phyloP scores from a whole-genome alignment of 2,113 vertebrate genomes.

The Eidolon helvum region DNA sequence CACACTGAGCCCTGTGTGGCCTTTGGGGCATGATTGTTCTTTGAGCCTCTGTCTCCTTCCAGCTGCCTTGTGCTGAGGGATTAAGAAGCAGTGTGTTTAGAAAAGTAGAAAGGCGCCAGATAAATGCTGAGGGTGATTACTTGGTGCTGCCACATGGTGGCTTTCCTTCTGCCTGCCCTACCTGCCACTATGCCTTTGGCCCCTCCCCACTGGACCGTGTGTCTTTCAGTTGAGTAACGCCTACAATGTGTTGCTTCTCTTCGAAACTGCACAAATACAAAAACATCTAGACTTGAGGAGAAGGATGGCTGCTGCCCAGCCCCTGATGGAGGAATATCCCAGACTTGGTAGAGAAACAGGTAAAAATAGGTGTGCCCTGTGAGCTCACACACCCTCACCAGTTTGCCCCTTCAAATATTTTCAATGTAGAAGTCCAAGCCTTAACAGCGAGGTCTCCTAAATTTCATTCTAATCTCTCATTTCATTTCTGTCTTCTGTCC shows the following conservation, averaged over 20 bases:
- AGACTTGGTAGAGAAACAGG: not conserved
- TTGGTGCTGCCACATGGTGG: not conserved
- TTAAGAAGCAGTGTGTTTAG: constrained; percentile 48
- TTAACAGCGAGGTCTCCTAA: not conserved
- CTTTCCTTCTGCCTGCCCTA: not conserved
- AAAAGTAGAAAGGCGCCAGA: not conserved
- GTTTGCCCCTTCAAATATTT: not conserved
- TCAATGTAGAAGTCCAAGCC: not conserved
- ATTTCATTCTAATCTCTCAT: not conserved
- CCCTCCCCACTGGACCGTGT: not conserved
- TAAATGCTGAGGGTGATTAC: not conserved
- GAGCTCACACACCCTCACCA: not conserved
- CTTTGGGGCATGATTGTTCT: not conserved
- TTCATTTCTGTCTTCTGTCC: not conserved
- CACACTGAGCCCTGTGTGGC: not conserved
- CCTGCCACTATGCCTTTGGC: not conserved
- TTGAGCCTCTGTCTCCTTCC: not conserved
- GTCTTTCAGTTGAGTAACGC: not conserved
- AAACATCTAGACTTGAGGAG: not conserved
- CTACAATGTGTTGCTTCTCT: not conserved
- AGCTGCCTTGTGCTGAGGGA: not conserved
- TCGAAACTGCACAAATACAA: not conserved
- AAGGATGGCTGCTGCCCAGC: not conserved
- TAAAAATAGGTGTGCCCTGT: not conserved
- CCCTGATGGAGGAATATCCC: not conserved